Percentiles rank a stretch among this genome's conserved stretches.
Conservation (phyloP, 30 jellyfish, hydroid and myxozoan species). For the Chironex yamaguchii region DNA sequence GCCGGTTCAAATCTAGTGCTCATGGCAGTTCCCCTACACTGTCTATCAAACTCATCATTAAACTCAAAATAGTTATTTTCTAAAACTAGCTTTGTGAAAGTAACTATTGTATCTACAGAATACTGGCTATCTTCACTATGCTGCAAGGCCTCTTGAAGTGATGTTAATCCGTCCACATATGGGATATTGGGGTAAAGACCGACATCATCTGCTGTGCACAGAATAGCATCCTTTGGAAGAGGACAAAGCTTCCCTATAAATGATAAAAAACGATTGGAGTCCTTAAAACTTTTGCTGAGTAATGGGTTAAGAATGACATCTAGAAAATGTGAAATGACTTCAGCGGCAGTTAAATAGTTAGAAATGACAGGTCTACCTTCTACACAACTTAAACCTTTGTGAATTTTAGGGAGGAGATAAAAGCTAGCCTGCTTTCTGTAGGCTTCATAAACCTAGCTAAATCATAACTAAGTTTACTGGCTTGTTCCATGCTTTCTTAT, state of each 20-base stretch:
- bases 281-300: too few species aligned
- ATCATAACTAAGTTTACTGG: too few species aligned
- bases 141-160: background rate
- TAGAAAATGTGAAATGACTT: too few species aligned
- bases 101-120: background rate
- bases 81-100: background rate
- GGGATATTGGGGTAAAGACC: slow-evolving; percentile 42
- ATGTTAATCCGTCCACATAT: background rate
- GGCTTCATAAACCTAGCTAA: too few species aligned
- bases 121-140: background rate
- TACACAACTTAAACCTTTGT: slow-evolving; percentile 24
- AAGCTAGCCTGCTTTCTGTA: too few species aligned
- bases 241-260: too few species aligned
- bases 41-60: background rate
- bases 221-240: too few species aligned
- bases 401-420: slow-evolving; percentile 28
- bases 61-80: background rate
- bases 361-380: slow-evolving; percentile 37
- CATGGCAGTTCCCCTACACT: slow-evolving; percentile 18
- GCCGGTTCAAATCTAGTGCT: slow-evolving; percentile 53
- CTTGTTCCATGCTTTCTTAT: too few species aligned
- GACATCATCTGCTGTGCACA: slow-evolving; percentile 31
- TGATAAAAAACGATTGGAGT: too few species aligned
- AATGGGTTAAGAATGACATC: too few species aligned
- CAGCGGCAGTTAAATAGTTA: background rate